phyloP scores from a whole-genome alignment of 2,797 vertebrate genomes.

The Cuniculus paca region DNA sequence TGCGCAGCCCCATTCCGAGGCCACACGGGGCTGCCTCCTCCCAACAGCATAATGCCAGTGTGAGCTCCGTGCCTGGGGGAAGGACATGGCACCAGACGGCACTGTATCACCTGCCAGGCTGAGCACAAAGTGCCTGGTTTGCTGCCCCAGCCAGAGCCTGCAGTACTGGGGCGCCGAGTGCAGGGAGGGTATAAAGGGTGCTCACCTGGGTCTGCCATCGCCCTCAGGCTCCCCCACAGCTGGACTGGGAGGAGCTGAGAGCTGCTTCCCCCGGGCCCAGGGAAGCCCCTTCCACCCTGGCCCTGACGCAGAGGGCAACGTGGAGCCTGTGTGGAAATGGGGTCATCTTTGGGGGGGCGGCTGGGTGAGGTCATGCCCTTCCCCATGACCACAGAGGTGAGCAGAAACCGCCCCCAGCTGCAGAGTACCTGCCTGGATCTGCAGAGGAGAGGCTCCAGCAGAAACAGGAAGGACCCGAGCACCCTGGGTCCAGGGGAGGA shows the following conservation, averaged over 20 bases:
- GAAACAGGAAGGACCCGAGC: neutral
- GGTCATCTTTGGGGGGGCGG: fast-evolving
- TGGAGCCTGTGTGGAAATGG: neutral
- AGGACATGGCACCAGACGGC: neutral
- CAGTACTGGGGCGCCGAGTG: neutral
- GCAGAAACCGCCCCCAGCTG: neutral
- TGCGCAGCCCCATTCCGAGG: neutral
- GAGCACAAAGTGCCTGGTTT: neutral
- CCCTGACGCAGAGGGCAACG: neutral
- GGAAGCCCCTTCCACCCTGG: neutral
- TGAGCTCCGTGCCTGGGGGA: neutral
- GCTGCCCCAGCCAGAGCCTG: neutral
- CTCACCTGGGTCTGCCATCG: neutral
- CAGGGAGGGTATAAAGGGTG: neutral
- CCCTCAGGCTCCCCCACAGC: neutral
- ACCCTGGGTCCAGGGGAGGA: neutral
- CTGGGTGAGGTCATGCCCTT: neutral
- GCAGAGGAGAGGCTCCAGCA: neutral
- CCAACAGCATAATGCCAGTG: neutral
- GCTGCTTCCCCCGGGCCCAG: neutral
- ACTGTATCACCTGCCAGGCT: neutral
- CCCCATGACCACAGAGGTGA: neutral
- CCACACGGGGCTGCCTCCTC: neutral
- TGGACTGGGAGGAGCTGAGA: neutral
- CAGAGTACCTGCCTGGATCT: neutral